Evolutionary conservation across 2,113 vertebrate genomes (phyloP).

Genomic region (Centrocercus urophasianus): DNA sequence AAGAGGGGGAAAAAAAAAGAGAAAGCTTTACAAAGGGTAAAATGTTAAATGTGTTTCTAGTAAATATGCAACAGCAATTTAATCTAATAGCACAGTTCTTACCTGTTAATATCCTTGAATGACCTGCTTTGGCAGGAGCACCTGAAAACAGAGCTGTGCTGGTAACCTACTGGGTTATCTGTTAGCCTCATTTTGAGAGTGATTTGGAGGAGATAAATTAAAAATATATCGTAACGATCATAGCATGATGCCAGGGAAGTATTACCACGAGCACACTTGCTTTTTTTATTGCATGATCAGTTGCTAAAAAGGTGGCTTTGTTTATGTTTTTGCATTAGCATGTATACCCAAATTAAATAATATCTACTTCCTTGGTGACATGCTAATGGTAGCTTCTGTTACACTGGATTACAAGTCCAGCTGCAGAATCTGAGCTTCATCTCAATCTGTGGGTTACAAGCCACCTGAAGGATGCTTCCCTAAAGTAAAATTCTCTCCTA

Average conservation of each 20-base stretch:
- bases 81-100: background rate
- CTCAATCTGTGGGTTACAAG: background rate
- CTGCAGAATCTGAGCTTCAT: background rate
- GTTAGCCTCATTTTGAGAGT: background rate
- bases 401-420: background rate
- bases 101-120: constrained; percentile 6
- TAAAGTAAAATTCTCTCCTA: background rate
- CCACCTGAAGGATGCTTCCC: background rate
- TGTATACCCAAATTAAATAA: background rate
- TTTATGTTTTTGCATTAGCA: constrained; percentile 17
- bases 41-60: background rate
- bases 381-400: background rate
- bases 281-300: background rate
- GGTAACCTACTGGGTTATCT: constrained; percentile 13
- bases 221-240: background rate
- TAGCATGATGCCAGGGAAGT: background rate
- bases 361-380: background rate
- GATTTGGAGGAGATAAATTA: background rate
- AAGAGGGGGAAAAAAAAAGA: background rate
- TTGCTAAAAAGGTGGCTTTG: background rate
- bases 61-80: constrained; percentile 16
- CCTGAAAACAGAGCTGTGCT: constrained; percentile 25
- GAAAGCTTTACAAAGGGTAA: background rate
- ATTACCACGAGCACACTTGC: background rate
- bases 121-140: constrained; percentile 5